Base-by-base conservation (phyloP, 2,113 vertebrate genomes). In the Trinectes maculatus region DNA sequence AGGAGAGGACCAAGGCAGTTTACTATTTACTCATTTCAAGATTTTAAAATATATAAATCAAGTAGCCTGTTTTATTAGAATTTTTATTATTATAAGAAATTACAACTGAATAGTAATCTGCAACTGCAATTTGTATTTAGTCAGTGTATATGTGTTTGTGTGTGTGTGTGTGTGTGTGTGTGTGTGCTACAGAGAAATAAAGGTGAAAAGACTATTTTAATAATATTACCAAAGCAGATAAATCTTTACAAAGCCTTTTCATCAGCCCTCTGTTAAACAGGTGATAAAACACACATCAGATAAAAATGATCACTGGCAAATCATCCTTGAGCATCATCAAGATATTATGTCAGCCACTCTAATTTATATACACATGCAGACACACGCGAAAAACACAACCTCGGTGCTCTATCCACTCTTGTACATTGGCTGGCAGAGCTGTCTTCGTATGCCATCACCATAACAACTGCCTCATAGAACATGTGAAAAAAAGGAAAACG, bases 391-490 rank as follows among this genome's bases (percentile, higher is more conserved):
- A 26, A 43, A 64, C 70, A 79, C 52, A 71, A 71, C 66, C 74
- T 79, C 84, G 62, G n/a, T 75, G 72, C 65, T 78, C 77, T 76
- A 79, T 68, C 83, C 80, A 82, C 83, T 84, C 68, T n/a, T 79
- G 65, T 77, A 71, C 77, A 77, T 78, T 87, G 85, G 82, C 82
- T 84, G 71, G 52, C 65, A 52, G 82, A 73, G 70, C 80, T 84
- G 83, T 89, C 87, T 91, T 92, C 92, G 90, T 92, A 75, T 90
- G 79, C 79, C 70, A 91, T 93, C 91, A 89, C 92, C 92, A 93
- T 93, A 93, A 93, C 92, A 92, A 93, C 92, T 86, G 87, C 81
- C 83, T 88, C 67, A 51, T 52, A 48, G 72, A 81, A 72, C 74
- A 56, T 65, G 40, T 31, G 64, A 58, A 11, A 60, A 48, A 83